phyloP scores from a whole-genome alignment of 2,113 vertebrate species.

The Macroglossus sobrinus region DNA sequence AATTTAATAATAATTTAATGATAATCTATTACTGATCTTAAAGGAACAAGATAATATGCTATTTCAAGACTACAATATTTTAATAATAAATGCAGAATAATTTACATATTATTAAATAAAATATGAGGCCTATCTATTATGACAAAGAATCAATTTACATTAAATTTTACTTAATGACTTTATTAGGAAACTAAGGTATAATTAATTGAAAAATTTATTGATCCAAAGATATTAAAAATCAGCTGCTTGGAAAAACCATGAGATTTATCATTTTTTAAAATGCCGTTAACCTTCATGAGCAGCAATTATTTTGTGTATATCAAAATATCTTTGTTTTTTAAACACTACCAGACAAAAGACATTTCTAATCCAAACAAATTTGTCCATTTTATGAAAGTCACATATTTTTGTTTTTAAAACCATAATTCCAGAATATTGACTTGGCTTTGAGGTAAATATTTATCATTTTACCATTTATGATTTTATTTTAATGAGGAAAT shows the following conservation, averaged over 20 bases:
- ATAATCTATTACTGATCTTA: neutral
- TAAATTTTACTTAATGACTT: neutral
- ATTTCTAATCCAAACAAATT: neutral
- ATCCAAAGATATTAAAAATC: neutral
- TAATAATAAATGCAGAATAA: neutral
- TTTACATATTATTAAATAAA: neutral
- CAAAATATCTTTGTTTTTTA: neutral
- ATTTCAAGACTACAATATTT: neutral
- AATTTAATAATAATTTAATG: neutral
- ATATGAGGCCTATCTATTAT: neutral
- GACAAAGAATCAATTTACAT: neutral
- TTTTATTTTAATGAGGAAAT: neutral
- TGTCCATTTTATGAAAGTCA: neutral
- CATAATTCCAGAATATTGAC: neutral
- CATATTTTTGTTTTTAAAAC: neutral
- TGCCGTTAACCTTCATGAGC: neutral
- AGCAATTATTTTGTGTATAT: neutral
- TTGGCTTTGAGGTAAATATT: neutral
- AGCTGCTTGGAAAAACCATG: neutral
- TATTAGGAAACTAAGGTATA: neutral
- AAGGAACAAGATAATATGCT: neutral
- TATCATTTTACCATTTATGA: neutral
- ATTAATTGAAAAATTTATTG: neutral
- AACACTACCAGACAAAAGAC: neutral
- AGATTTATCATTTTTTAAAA: neutral